These are phyloP conservation scores for Drosophila parabipectinata DNA, from an alignment of 1,140 invertebrate species.

Conservation along the genomic window DNA sequence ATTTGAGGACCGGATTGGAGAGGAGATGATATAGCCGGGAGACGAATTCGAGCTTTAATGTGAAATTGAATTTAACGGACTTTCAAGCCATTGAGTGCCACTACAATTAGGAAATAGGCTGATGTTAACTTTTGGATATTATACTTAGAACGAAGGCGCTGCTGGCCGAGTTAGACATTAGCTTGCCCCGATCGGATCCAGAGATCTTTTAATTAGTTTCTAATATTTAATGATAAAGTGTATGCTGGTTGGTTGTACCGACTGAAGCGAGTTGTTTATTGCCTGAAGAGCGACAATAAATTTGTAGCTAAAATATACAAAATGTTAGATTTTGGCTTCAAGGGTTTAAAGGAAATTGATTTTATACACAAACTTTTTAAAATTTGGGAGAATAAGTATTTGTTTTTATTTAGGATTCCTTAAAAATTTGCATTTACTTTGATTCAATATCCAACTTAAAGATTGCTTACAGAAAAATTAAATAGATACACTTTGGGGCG, in stretches of 20 bases:
- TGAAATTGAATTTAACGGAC: constrained; percentile 76
- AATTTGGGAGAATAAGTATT: neutral
- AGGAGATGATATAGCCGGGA: constrained; percentile 21
- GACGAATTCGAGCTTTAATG: constrained; percentile 71
- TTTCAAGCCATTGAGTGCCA: constrained; percentile 69
- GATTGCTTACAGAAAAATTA: neutral
- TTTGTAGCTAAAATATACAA: constrained; percentile 34
- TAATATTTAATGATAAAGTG: constrained; percentile 44
- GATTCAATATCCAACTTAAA: neutral
- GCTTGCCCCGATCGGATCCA: constrained; percentile 30
- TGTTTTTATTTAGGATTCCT: neutral
- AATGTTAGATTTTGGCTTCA: neutral
- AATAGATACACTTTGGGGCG: neutral
- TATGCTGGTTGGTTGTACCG: constrained; percentile 67
- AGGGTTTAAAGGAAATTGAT: neutral
- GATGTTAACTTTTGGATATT: constrained; percentile 59
- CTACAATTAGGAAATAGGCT: constrained; percentile 38
- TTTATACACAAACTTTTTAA: too few relatives aligned
- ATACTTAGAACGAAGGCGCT: constrained; percentile 29
- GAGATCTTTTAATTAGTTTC: constrained; percentile 44
- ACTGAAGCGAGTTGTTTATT: constrained; percentile 65
- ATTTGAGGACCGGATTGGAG: neutral
- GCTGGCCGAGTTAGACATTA: constrained; percentile 21
- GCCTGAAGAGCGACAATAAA: constrained; percentile 68
- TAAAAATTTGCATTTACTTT: neutral